phyloP scores from a whole-genome alignment of 2,113 vertebrate genomes.

The Phylloscopus trochiloides region DNA sequence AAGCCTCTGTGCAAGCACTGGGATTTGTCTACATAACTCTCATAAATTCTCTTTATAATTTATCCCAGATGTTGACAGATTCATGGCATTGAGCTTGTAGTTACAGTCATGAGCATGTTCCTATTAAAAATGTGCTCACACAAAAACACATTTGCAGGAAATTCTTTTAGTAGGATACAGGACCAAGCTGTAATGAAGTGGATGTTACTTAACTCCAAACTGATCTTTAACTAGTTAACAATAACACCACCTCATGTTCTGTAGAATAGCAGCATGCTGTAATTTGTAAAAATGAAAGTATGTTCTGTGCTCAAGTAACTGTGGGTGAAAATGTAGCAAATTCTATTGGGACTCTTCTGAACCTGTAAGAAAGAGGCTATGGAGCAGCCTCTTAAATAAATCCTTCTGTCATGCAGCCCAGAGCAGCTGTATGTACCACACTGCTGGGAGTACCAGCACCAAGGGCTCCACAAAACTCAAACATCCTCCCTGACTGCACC shows the following conservation, averaged over 20 bases:
- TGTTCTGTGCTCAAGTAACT: not conserved
- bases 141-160: not conserved
- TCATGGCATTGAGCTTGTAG: not conserved
- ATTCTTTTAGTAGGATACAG: not conserved
- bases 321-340: not conserved
- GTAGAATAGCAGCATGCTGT: not conserved
- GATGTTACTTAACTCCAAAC: not conserved
- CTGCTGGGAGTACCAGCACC: not conserved
- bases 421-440: not conserved
- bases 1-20: not conserved
- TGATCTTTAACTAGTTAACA: not conserved
- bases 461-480: not conserved
- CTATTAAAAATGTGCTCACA: not conserved
- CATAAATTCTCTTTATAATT: not conserved
- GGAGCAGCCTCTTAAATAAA: not conserved
- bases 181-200: not conserved
- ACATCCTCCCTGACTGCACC: not conserved
- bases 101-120: not conserved
- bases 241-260: not conserved
- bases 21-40: not conserved
- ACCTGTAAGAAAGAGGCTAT: not conserved
- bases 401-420: not conserved
- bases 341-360: not conserved
- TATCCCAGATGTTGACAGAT: conserved; percentile 16
- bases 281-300: not conserved